Conservation (phyloP, 2,797 vertebrate genomes). For the Mycteria americana region DNA sequence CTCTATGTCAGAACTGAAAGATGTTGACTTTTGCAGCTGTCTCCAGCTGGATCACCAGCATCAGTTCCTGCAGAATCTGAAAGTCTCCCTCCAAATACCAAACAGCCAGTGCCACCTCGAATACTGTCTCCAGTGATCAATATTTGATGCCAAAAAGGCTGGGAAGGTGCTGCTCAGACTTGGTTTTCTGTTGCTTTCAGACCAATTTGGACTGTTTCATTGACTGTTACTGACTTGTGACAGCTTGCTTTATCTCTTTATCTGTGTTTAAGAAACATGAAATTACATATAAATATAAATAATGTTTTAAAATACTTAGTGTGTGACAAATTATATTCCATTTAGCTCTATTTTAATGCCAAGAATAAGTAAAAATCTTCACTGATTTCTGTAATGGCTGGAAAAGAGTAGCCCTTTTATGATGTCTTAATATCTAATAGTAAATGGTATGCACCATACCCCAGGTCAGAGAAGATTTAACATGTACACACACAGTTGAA, state of each 20-base stretch:
- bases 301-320: not conserved
- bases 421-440: not conserved
- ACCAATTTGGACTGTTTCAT: not conserved
- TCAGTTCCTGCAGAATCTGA: not conserved
- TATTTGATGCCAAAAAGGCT: not conserved
- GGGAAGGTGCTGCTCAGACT: not conserved
- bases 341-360: not conserved
- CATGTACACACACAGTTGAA: not conserved
- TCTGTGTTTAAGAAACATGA: not conserved
- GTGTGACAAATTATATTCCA: not conserved
- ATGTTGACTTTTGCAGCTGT: not conserved
- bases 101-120: not conserved
- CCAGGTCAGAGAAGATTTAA: not conserved
- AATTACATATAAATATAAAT: not conserved
- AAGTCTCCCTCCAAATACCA: not conserved
- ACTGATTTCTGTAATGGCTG: not conserved
- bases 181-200: not conserved
- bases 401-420: not conserved
- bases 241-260: not conserved
- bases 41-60: not conserved
- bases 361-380: not conserved
- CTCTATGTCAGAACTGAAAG: constrained; percentile 10
- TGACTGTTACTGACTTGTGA: not conserved
- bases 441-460: not conserved
- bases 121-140: not conserved